These are phyloP conservation scores for Pachyseris speciosa DNA, from an alignment of 64 coral and sea anemone species.

Conservation along the genomic window DNA sequence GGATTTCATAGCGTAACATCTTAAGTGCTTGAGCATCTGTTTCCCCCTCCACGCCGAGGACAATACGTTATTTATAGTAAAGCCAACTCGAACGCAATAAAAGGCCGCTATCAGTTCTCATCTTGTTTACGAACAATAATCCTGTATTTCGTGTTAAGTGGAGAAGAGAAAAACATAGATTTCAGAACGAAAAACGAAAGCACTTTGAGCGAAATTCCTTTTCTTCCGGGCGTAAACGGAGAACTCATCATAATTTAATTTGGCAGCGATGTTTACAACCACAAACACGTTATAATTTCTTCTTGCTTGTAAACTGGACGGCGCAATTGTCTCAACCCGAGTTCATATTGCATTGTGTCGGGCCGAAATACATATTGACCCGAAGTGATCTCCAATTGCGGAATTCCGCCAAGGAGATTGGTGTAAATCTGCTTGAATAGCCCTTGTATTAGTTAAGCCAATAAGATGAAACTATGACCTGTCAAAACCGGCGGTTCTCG, in stretches of 20 bases:
- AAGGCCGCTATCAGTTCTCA: not conserved
- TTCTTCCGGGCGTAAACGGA: slow-evolving; percentile 14
- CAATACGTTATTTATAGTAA: not conserved
- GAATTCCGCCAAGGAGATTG: slow-evolving; percentile 34
- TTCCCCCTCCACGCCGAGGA: not conserved
- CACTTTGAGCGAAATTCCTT: not conserved
- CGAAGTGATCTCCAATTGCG: not conserved
- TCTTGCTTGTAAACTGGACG: not conserved
- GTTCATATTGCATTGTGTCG: not conserved
- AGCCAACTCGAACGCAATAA: not conserved
- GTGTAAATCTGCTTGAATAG: slow-evolving; percentile 9
- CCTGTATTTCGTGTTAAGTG: not conserved
- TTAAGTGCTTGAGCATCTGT: not conserved
- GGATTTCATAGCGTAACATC: not conserved
- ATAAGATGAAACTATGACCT: slow-evolving; percentile 8
- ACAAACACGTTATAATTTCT: slow-evolving; percentile 17
- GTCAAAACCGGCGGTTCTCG: not conserved
- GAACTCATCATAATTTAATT: not conserved
- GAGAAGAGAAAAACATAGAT: not conserved
- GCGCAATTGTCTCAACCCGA: not conserved
- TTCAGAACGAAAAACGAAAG: not conserved
- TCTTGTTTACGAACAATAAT: not conserved
- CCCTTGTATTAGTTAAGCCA: slow-evolving; percentile 37
- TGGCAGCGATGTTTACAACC: not conserved
- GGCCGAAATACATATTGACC: not conserved